Evolutionary conservation across 2,113 vertebrate genomes (phyloP).

Genomic region (Gallinago undulata): DNA sequence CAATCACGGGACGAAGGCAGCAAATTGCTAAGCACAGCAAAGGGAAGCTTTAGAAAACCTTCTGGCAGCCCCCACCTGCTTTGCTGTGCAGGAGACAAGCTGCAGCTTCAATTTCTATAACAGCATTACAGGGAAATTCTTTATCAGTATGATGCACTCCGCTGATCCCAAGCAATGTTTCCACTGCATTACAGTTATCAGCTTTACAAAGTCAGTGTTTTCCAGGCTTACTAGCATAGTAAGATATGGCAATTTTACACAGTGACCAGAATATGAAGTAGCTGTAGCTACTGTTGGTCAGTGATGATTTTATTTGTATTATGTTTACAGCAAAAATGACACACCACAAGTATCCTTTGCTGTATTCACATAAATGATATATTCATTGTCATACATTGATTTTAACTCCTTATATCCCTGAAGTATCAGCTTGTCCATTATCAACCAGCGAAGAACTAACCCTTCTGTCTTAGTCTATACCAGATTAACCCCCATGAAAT

Average conservation of each 20-base stretch:
- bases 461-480: background rate
- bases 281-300: background rate
- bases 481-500: background rate
- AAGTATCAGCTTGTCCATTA: background rate
- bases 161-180: background rate
- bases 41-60: background rate
- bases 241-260: background rate
- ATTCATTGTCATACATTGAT: background rate
- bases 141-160: background rate
- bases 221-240: background rate
- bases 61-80: background rate
- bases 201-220: conserved; percentile 11
- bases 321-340: background rate
- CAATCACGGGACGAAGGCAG: background rate
- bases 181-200: background rate
- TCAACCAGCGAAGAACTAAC: background rate
- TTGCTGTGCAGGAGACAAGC: background rate
- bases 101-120: background rate
- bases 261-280: background rate
- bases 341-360: background rate
- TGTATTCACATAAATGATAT: background rate
- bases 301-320: background rate
- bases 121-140: background rate
- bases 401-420: background rate
- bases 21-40: background rate